Percentiles rank a stretch among this genome's conserved stretches.
Evolutionary conservation across 2,797 vertebrate species (phyloP).

Genomic region (Premnoplex brunnescens): DNA sequence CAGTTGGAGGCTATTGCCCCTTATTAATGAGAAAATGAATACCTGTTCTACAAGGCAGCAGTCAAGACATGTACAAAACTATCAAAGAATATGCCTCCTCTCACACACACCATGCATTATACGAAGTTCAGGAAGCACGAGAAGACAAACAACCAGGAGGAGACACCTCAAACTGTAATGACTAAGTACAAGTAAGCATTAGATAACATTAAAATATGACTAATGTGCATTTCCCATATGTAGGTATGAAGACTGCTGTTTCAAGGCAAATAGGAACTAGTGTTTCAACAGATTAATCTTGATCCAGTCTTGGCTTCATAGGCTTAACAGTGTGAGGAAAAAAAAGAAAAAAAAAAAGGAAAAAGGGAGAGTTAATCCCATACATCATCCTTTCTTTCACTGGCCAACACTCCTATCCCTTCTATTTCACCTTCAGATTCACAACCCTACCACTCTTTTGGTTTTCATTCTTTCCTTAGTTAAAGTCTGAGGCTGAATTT

Average conservation of each 20-base stretch:
- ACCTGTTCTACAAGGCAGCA: not conserved
- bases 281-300: not conserved
- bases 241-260: not conserved
- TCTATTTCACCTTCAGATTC: not conserved
- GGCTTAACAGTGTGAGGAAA: not conserved
- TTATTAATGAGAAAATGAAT: not conserved
- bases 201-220: slow-evolving; percentile 7
- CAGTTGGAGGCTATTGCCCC: not conserved
- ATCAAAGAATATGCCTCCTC: not conserved
- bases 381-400: not conserved
- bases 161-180: not conserved
- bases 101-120: not conserved
- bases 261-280: not conserved
- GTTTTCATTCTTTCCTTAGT: not conserved
- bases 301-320: not conserved
- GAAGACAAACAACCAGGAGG: not conserved
- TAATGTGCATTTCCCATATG: not conserved
- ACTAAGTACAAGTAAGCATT: slow-evolving; percentile 14
- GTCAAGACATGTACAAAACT: not conserved
- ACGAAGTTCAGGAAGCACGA: not conserved
- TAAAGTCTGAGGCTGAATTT: not conserved
- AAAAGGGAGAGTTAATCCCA: not conserved
- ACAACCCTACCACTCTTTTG: not conserved
- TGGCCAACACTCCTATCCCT: not conserved
- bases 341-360: too few species aligned